Evolutionary conservation across 2,113 vertebrate species (phyloP).

Genomic region (Cyphomyrus discorhynchus): DNA sequence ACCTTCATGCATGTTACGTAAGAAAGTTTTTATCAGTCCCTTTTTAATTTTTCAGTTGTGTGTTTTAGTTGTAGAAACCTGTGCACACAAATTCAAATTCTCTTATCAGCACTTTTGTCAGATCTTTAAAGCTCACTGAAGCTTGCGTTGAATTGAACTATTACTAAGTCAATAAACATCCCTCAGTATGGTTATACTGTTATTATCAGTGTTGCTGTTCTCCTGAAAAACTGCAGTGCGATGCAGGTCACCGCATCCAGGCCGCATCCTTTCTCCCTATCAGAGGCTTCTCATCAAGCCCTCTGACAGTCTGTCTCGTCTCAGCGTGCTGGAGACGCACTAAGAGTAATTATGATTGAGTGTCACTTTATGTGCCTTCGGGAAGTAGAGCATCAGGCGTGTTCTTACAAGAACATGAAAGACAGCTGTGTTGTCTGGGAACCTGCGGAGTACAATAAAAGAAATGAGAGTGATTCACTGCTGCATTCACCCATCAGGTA

Average conservation of each 20-base stretch:
- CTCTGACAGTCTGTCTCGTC: constrained; percentile 57
- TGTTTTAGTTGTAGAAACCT: background rate
- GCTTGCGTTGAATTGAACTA: background rate
- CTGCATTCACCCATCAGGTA: constrained; percentile 46
- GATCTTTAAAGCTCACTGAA: background rate
- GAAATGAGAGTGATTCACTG: constrained; percentile 59
- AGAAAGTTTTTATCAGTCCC: background rate
- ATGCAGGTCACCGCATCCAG: background rate
- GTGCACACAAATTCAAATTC: background rate
- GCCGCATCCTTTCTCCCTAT: background rate
- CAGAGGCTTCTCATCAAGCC: constrained; percentile 24
- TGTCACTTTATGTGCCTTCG: background rate
- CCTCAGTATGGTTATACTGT: background rate
- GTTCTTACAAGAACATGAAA: constrained; percentile 52
- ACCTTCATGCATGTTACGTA: background rate
- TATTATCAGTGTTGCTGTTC: background rate
- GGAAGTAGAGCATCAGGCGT: constrained; percentile 17
- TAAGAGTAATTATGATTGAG: constrained; percentile 4
- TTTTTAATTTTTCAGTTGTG: background rate
- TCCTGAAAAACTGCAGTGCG: background rate
- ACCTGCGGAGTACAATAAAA: constrained; percentile 53
- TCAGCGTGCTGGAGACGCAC: constrained; percentile 22
- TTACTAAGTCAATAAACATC: background rate
- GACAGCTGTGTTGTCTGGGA: constrained; percentile 56
- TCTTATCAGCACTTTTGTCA: background rate